A percentile compares a stretch with the other conserved stretches of the same genome.
Evolutionary conservation across 2,797 vertebrate genomes (phyloP).

Genomic region (Gymnothorax javanicus): DNA sequence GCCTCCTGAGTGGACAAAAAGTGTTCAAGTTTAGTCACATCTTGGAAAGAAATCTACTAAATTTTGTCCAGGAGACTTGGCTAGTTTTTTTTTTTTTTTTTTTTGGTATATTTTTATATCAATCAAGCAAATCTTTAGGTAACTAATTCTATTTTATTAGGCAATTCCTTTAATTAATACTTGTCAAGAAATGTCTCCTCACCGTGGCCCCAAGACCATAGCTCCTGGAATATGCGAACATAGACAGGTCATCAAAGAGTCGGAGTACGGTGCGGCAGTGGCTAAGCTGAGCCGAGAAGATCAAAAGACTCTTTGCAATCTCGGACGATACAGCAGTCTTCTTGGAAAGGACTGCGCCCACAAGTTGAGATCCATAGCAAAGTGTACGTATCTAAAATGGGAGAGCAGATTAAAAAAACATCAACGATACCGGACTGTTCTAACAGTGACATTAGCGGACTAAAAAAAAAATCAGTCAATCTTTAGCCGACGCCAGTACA

Average conservation of each 20-base stretch:
- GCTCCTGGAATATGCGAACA: conserved; percentile 79
- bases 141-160: background rate
- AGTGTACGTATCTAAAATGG: conserved; percentile 78
- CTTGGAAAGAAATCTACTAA: background rate
- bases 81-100: background rate
- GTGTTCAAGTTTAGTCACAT: background rate
- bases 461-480: too few relatives aligned
- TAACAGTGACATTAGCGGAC: too few relatives aligned
- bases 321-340: conserved; percentile 54
- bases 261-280: conserved; percentile 86
- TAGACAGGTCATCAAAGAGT: conserved; percentile 89
- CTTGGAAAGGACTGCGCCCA: conserved; percentile 78
- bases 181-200: conserved; percentile 36
- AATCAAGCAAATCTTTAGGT: background rate
- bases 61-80: background rate
- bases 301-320: conserved; percentile 77
- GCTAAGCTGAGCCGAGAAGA: conserved; percentile 84
- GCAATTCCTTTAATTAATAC: background rate
- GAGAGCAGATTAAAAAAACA: too few relatives aligned
- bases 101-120: background rate
- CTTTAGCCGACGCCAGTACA: background rate
- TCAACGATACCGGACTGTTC: too few relatives aligned
- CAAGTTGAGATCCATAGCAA: conserved; percentile 85
- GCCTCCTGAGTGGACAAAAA: conserved; percentile 71
- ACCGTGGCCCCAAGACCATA: conserved; percentile 87